These are phyloP conservation scores for Todus mexicanus DNA, from an alignment of 2,797 vertebrate species.

Conservation along the genomic window DNA sequence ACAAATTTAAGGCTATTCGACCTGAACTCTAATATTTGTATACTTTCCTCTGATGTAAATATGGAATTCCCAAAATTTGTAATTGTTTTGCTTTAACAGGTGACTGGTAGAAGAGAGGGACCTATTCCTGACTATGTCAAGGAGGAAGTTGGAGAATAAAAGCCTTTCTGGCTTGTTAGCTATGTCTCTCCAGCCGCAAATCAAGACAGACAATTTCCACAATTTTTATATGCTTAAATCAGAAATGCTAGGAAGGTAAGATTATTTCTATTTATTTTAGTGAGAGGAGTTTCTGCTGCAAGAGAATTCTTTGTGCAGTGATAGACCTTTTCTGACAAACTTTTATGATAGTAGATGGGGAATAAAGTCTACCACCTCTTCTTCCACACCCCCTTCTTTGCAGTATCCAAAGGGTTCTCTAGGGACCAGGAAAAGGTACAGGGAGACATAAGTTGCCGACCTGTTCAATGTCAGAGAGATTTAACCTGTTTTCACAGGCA, in stretches of 20 bases:
- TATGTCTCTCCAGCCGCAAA: slow-evolving; percentile 79
- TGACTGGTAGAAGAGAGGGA: neutral
- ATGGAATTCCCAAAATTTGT: neutral
- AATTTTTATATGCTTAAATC: slow-evolving; percentile 81
- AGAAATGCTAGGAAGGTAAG: slow-evolving; percentile 90
- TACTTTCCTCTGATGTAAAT: neutral
- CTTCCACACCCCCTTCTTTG: neutral
- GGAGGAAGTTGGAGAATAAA: slow-evolving; percentile 85
- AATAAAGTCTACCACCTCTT: neutral
- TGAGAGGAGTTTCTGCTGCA: neutral
- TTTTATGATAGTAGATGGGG: neutral
- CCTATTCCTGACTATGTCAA: slow-evolving; percentile 75
- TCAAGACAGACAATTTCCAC: slow-evolving; percentile 83
- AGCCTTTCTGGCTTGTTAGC: slow-evolving; percentile 84
- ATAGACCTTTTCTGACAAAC: neutral
- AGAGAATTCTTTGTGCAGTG: neutral
- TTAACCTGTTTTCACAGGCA: neutral
- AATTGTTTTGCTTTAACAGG: slow-evolving; percentile 23
- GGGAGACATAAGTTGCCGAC: neutral
- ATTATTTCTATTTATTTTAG: neutral
- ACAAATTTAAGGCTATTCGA: neutral
- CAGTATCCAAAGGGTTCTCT: neutral
- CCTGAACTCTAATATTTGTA: neutral
- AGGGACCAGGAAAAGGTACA: neutral
- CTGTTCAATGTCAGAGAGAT: neutral